phyloP scores from a whole-genome alignment of 2,797 vertebrate genomes.

The Arnoldichthys spilopterus region DNA sequence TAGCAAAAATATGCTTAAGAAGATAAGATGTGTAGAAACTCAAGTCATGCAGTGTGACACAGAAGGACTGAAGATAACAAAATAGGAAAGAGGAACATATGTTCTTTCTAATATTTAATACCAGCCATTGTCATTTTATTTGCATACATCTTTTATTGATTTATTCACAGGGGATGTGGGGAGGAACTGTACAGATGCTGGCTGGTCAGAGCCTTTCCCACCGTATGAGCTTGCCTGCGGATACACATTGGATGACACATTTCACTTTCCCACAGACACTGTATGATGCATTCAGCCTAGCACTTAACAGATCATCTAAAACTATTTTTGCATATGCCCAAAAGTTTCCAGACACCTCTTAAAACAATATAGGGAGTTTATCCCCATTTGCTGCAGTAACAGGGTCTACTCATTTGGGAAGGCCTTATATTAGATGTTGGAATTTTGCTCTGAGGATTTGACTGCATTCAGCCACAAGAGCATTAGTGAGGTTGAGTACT shows the following conservation, averaged over 20 bases:
- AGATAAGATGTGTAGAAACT: background rate
- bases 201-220: constrained; percentile 82
- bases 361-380: background rate
- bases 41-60: background rate
- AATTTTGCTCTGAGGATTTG: too few species aligned
- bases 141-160: background rate
- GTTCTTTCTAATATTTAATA: constrained; percentile 63
- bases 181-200: constrained; percentile 80
- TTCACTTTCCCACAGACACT: constrained; percentile 32
- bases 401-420: background rate
- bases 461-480: too few species aligned
- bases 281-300: constrained; percentile 13
- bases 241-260: constrained; percentile 70
- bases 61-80: background rate
- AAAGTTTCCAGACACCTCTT: background rate
- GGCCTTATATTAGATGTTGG: too few species aligned
- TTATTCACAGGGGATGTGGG: constrained; percentile 76
- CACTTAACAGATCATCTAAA: background rate
- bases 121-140: constrained; percentile 50
- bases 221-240: constrained; percentile 81
- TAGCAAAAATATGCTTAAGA: background rate
- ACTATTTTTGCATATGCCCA: too few species aligned
- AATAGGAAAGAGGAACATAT: background rate
- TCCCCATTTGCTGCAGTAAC: background rate
- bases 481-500: too few species aligned